These are phyloP conservation scores for Hartigia nigra DNA, from an alignment of 2,888 invertebrate genomes.

Conservation along the genomic window DNA sequence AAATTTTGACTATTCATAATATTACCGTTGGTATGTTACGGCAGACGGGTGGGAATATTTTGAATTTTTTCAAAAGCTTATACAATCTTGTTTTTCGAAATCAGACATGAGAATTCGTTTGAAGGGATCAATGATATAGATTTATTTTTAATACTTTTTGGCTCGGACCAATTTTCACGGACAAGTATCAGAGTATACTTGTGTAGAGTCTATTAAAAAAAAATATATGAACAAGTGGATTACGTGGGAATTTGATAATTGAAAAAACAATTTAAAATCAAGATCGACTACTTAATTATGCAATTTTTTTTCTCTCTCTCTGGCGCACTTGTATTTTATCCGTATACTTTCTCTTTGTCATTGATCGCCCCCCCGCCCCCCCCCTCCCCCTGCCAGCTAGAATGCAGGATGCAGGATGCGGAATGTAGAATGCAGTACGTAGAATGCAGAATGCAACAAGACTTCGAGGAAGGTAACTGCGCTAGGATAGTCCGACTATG, in stretches of 20 bases:
- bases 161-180: no score
- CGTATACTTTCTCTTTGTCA: neutral
- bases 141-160: neutral
- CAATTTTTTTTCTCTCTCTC: neutral
- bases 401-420: slow-evolving; percentile 30
- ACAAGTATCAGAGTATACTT: no score
- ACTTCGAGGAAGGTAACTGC: slow-evolving; percentile 7
- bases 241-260: no score
- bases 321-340: neutral
- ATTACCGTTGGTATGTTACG: neutral
- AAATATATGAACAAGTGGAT: no score
- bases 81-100: neutral
- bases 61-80: neutral
- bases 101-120: no score
- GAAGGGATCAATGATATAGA: no score
- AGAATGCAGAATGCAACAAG: slow-evolving; percentile 21
- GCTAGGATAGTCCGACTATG: neutral
- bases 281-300: neutral
- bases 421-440: slow-evolving; percentile 12
- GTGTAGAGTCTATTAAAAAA: no score
- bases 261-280: neutral
- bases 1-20: neutral
- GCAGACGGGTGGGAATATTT: neutral
- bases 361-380: no score
- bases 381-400: neutral